These are phyloP conservation scores for Macroramphosus scolopax DNA, from an alignment of 2,797 vertebrate species.

Conservation along the genomic window DNA sequence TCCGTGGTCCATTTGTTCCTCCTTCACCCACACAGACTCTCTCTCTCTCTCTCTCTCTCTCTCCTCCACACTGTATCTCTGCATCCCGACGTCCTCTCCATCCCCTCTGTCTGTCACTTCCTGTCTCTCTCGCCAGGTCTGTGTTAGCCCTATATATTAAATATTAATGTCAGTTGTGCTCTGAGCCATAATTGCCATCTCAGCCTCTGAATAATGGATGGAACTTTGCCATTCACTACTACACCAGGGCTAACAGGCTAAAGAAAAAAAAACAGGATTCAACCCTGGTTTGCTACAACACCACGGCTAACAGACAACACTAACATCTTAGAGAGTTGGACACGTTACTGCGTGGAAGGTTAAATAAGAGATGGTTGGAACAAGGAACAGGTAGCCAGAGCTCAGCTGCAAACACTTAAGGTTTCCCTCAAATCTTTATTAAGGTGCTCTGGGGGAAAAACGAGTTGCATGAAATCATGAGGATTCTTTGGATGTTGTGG, in stretches of 20 bases:
- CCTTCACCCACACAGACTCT: conserved; percentile 33
- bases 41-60: conserved; percentile 29
- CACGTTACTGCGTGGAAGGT: not conserved
- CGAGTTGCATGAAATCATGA: too few species aligned
- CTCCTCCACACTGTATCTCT: too few species aligned
- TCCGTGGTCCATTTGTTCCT: conserved; percentile 43
- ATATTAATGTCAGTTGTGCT: conserved; percentile 99
- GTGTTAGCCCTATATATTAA: conserved; percentile 98
- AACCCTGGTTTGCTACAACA: conserved; percentile 88
- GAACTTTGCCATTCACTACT: conserved; percentile 89
- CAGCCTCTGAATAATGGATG: conserved; percentile 99
- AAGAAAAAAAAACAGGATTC: conserved; percentile 75
- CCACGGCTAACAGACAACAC: conserved; percentile 79
- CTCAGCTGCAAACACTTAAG: too few species aligned
- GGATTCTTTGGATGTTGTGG: too few species aligned
- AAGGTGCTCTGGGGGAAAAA: too few species aligned
- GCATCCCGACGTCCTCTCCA: conserved; percentile 33
- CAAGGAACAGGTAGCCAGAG: too few species aligned
- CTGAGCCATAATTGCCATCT: conserved; percentile 99
- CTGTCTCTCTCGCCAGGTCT: conserved; percentile 82
- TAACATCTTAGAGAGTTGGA: conserved; percentile 4
- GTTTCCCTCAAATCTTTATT: too few species aligned
- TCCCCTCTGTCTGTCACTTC: conserved; percentile 57
- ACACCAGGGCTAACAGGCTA: conserved; percentile 88
- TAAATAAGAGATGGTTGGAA: too few species aligned